Percentiles rank a stretch among this genome's conserved stretches.
phyloP scores from a whole-genome alignment of 2,797 vertebrate species.

The Bradypus variegatus region DNA sequence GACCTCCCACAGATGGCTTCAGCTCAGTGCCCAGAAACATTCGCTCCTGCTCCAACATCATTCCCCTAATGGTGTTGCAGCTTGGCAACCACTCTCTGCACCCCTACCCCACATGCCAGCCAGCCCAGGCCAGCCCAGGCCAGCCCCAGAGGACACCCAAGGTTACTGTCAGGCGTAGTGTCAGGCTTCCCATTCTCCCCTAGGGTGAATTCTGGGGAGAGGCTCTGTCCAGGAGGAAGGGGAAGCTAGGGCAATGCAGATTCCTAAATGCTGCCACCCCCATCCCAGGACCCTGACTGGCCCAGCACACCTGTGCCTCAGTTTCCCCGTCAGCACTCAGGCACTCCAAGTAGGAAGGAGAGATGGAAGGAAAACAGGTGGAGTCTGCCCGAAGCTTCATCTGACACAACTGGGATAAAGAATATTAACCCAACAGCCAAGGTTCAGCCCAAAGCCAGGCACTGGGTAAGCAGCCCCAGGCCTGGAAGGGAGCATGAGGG shows the following conservation, averaged over 20 bases:
- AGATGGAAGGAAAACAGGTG: background rate
- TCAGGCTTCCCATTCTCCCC: background rate
- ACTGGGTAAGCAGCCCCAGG: background rate
- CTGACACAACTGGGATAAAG: background rate
- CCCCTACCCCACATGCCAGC: background rate
- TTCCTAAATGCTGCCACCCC: background rate
- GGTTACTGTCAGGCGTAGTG: background rate
- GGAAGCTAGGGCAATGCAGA: background rate
- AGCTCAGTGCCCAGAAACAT: constrained; percentile 43
- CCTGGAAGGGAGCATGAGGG: background rate
- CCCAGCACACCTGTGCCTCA: background rate
- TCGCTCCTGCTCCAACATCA: constrained; percentile 52
- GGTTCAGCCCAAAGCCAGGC: background rate
- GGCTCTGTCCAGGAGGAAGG: background rate
- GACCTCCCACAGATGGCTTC: background rate
- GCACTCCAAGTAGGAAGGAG: background rate
- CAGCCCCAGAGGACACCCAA: constrained; percentile 9
- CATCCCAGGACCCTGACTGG: background rate
- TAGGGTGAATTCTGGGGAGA: background rate
- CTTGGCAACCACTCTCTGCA: constrained; percentile 1
- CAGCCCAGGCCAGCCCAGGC: background rate
- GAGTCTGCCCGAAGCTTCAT: background rate
- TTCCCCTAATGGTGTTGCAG: constrained; percentile 53
- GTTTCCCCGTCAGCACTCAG: background rate
- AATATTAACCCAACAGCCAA: background rate